These are phyloP conservation scores for Fragum whitleyi DNA, from an alignment of 2,888 invertebrate species.

Conservation along the genomic window DNA sequence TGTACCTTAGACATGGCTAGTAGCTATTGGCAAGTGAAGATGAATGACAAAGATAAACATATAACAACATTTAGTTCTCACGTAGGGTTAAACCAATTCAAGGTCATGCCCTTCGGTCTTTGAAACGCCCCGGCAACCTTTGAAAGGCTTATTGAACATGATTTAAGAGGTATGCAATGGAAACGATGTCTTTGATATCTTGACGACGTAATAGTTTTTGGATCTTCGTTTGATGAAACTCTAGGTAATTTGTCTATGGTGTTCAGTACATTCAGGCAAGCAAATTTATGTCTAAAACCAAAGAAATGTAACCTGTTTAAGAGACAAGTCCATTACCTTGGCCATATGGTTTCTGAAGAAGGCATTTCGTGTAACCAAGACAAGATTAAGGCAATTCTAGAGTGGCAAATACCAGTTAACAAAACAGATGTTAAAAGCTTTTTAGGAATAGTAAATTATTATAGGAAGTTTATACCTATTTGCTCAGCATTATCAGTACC, in stretches of 20 bases:
- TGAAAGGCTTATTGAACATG: too few relatives aligned
- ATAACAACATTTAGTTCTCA: conserved; percentile 44
- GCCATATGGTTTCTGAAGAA: too few relatives aligned
- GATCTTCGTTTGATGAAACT: conserved; percentile 53
- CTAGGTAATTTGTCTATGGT: too few relatives aligned
- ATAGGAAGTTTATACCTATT: conserved; percentile 56
- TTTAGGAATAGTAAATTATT: conserved; percentile 44
- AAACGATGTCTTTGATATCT: too few relatives aligned
- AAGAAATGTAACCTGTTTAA: conserved; percentile 48
- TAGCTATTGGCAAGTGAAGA: conserved; percentile 61
- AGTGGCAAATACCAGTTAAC: conserved; percentile 38
- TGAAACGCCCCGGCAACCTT: conserved; percentile 8
- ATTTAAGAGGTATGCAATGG: too few relatives aligned
- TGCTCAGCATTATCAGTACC: too few relatives aligned
- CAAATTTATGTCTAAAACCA: too few relatives aligned
- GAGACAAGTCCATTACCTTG: too few relatives aligned
- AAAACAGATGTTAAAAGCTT: conserved; percentile 44
- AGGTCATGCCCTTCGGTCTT: not conserved
- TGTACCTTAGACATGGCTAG: too few relatives aligned
- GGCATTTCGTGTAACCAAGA: too few relatives aligned
- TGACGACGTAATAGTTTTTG: conserved; percentile 67
- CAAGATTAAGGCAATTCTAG: conserved; percentile 30
- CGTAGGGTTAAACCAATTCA: conserved; percentile 43
- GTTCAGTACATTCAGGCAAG: too few relatives aligned
- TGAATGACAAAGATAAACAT: conserved; percentile 33